Conservation (phyloP, 2,888 invertebrate genomes). For the Drosophila yooni region DNA sequence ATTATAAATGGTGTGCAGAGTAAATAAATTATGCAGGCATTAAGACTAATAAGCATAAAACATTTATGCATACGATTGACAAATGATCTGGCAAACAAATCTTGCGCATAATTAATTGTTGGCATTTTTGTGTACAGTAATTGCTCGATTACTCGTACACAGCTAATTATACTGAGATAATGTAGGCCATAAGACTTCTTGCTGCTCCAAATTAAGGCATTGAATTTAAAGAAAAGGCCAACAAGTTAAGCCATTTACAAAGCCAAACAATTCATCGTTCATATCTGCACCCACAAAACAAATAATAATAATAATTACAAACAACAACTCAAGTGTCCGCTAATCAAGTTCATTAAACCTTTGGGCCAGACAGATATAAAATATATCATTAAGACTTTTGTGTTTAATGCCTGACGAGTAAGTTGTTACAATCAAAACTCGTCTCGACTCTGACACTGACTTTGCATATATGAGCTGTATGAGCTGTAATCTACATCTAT, state of each 20-base stretch:
- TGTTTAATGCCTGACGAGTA: slow-evolving; percentile 22
- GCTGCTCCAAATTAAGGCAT: slow-evolving; percentile 26
- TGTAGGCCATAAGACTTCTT: slow-evolving; percentile 42
- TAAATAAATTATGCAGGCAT: slow-evolving; percentile 34
- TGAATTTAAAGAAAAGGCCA: slow-evolving; percentile 23
- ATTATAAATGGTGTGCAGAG: slow-evolving; percentile 14
- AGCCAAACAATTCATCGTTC: slow-evolving; percentile 12
- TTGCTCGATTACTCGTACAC: slow-evolving; percentile 14
- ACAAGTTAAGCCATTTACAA: slow-evolving; percentile 35
- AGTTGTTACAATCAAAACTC: slow-evolving; percentile 40
- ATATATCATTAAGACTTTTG: neutral
- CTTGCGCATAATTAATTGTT: slow-evolving; percentile 33
- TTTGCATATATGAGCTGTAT: slow-evolving; percentile 41
- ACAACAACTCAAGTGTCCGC: slow-evolving; percentile 15
- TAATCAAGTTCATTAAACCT: slow-evolving; percentile 61
- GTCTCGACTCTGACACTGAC: slow-evolving; percentile 52
- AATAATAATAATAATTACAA: neutral
- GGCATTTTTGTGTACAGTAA: slow-evolving; percentile 7
- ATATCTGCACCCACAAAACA: slow-evolving; percentile 16
- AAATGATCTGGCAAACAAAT: slow-evolving; percentile 38
- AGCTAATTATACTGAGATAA: slow-evolving; percentile 28
- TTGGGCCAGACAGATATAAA: slow-evolving; percentile 8
- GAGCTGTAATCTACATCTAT: slow-evolving; percentile 42
- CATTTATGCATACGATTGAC: slow-evolving; percentile 29
- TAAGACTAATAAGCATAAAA: slow-evolving; percentile 7